phyloP scores from a whole-genome alignment of 2,113 vertebrate species.

The Lophura nycthemera region DNA sequence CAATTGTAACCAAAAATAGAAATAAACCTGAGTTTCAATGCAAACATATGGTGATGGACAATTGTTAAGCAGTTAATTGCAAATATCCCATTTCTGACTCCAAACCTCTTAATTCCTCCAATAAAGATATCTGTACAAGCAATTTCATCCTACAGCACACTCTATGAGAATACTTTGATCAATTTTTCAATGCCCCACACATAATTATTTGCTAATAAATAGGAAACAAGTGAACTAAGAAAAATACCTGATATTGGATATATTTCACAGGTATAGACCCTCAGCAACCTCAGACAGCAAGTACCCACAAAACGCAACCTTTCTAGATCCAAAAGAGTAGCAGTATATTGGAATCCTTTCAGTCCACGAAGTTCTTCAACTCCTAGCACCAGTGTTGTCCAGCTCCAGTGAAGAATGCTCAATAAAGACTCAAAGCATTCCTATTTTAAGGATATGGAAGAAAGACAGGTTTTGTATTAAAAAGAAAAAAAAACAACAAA shows the following conservation, averaged over 20 bases:
- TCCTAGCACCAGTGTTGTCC: constrained; percentile 96
- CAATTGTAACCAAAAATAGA: neutral
- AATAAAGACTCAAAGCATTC: constrained; percentile 97
- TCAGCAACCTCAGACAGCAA: constrained; percentile 93
- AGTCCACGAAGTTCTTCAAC: constrained; percentile 96
- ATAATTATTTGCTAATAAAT: neutral
- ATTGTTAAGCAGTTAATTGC: neutral
- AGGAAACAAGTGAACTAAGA: neutral
- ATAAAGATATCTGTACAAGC: neutral
- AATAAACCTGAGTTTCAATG: neutral
- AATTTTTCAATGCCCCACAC: neutral
- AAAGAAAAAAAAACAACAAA: neutral
- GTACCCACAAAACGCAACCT: constrained; percentile 95
- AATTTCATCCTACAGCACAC: neutral
- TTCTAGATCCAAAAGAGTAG: constrained; percentile 96
- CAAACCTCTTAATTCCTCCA: neutral
- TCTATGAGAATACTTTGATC: neutral
- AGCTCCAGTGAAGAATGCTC: constrained; percentile 98
- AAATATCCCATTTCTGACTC: neutral
- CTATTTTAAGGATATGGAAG: constrained; percentile 69
- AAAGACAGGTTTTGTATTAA: neutral
- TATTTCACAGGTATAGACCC: constrained; percentile 98
- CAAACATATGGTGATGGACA: neutral
- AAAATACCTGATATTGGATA: constrained; percentile 94
- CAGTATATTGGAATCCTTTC: constrained; percentile 98